phyloP scores from a whole-genome alignment of 2,888 invertebrate species.

The Silvanus unidentatus region DNA sequence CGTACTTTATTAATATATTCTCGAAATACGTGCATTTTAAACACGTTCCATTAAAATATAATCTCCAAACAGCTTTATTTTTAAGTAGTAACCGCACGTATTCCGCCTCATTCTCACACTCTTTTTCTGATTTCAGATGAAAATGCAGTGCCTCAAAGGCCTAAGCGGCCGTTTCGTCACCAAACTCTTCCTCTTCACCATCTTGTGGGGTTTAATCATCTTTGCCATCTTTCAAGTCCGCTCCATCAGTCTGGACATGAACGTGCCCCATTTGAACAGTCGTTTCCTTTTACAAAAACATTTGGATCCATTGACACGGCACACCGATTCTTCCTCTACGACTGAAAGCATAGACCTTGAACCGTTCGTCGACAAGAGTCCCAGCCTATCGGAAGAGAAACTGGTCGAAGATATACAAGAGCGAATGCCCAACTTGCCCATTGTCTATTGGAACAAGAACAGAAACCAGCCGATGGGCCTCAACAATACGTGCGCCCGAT shows the following conservation, averaged over 20 bases:
- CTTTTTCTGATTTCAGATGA: not conserved
- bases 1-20: no score
- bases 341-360: constrained; percentile 49
- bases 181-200: constrained; percentile 45
- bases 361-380: constrained; percentile 56
- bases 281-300: constrained; percentile 51
- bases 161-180: constrained; percentile 45
- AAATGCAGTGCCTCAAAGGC: not conserved
- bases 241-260: constrained; percentile 41
- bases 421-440: constrained; percentile 75
- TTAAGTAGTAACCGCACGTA: no score
- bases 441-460: constrained; percentile 78
- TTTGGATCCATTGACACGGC: constrained; percentile 40
- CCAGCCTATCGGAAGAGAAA: constrained; percentile 63
- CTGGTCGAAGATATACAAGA: constrained; percentile 72
- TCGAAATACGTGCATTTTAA: no score
- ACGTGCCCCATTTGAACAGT: constrained; percentile 44
- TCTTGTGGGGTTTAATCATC: constrained; percentile 47
- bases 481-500: constrained; percentile 73
- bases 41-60: no score
- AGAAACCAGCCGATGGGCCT: constrained; percentile 67
- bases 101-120: no score
- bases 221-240: constrained; percentile 46
- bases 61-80: no score
- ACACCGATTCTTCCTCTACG: constrained; percentile 38